These are phyloP conservation scores for Melanotaenia maccullochi DNA, from an alignment of 2,797 vertebrate species.

Conservation along the genomic window DNA sequence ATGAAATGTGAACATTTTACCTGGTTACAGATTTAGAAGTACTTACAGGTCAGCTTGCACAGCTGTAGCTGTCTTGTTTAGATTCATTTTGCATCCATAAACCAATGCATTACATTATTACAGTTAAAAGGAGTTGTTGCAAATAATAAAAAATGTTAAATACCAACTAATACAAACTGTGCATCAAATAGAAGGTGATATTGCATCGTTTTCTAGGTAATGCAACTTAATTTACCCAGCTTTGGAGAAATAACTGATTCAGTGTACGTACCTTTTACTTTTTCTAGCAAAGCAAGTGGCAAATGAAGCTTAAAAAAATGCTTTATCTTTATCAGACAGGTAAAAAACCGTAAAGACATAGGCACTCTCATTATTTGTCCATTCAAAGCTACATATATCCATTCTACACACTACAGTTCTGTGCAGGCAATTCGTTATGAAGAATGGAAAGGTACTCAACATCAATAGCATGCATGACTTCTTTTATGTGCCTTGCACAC, in stretches of 20 bases:
- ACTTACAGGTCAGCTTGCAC: not conserved
- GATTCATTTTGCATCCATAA: not conserved
- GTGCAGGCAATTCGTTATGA: constrained; percentile 67
- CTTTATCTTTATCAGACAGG: constrained; percentile 36
- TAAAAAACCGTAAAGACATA: constrained; percentile 50
- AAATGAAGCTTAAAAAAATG: constrained; percentile 45
- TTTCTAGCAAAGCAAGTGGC: not conserved
- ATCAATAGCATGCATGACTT: constrained; percentile 80
- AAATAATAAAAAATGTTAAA: not conserved
- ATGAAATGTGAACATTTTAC: not conserved
- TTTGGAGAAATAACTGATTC: not conserved
- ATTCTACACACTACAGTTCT: constrained; percentile 54
- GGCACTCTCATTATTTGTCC: constrained; percentile 53
- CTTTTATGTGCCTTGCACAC: constrained; percentile 77
- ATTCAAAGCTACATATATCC: constrained; percentile 57
- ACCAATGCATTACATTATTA: not conserved
- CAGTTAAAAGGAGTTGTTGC: not conserved
- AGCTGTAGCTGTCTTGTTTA: not conserved
- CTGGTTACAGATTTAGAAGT: not conserved
- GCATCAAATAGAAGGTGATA: not conserved
- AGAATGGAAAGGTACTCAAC: constrained; percentile 76
- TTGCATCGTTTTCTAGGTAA: not conserved
- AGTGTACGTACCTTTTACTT: not conserved
- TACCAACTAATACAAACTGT: not conserved
- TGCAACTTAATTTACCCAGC: not conserved